phyloP scores from a whole-genome alignment of 1,140 invertebrate genomes.

The Maconellicoccus hirsutus region DNA sequence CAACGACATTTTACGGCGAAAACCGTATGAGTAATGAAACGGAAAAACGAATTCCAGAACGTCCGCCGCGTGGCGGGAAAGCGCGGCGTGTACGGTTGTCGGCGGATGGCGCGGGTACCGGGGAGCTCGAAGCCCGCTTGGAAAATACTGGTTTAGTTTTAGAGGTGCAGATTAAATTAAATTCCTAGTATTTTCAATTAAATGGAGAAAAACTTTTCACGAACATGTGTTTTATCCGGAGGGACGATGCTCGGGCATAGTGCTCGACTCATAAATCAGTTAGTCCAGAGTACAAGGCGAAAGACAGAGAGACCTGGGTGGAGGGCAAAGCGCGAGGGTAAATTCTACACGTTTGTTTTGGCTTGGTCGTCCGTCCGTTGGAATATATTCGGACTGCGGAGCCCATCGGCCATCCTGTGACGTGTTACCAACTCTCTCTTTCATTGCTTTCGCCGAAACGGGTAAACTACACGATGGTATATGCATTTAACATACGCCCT shows the following conservation, averaged over 20 bases:
- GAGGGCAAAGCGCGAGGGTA: not conserved
- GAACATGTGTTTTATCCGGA: slow-evolving; percentile 10
- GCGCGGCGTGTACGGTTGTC: not conserved
- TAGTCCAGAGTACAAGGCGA: not conserved
- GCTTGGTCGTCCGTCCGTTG: not conserved
- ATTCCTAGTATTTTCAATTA: slow-evolving; percentile 22
- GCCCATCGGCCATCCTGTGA: not conserved
- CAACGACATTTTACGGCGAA: slow-evolving; percentile 17
- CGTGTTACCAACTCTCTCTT: not conserved
- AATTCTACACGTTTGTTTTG: slow-evolving; percentile 20
- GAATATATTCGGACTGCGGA: not conserved
- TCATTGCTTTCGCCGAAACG: not conserved
- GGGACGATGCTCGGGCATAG: not conserved
- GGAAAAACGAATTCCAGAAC: slow-evolving; percentile 15
- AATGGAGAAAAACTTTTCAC: slow-evolving; percentile 21
- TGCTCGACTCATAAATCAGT: slow-evolving; percentile 19
- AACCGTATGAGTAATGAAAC: slow-evolving; percentile 19
- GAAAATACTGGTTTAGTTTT: slow-evolving; percentile 15
- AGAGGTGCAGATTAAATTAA: slow-evolving; percentile 16
- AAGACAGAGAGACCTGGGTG: not conserved
- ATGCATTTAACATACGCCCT: not conserved
- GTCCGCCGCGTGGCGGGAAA: not conserved
- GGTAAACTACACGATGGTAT: not conserved
- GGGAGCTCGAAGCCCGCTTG: not conserved
- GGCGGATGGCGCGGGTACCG: not conserved